Base-by-base conservation (phyloP, 2,888 invertebrate species). In the Hyposoter dolosus region DNA sequence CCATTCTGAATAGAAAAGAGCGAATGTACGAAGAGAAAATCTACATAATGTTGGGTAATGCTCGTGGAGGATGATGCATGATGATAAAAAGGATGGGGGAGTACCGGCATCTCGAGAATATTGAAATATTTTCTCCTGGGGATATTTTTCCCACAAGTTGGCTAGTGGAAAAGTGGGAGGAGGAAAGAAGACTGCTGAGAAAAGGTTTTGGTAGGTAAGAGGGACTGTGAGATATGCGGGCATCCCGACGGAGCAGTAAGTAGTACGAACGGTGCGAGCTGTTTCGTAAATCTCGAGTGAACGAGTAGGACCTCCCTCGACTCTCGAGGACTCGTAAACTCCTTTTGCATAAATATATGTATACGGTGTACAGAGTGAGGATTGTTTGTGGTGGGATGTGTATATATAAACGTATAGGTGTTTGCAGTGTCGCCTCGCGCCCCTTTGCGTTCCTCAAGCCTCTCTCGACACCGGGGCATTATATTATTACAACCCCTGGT, bases 391-490 rank as follows among this genome's bases (percentile, higher is more conserved):
- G 32, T 50, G 17, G n/a, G n/a, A n/a, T n/a, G n/a, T 50, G 32
- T 45, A 19, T 60, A 35, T 5, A 35, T 6, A 50, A n/a, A 28
- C 47, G 53, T 50, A 82, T 82, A 74, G 81, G 77, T 84, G 81
- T 77, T 81, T 77, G 35, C 77, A 43, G 47, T 78, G 71, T 66
- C 74, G 78, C 85, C 65, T 76, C 71, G 65, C 71, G 76, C 74
- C 86, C 80, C 80, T 83, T 69, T 68, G 78, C 86, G 83, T 83
- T 83, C 83, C 81, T 81, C 76, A 71, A 86, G 83, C 53, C 68
- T 63, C 63, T 79, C 83, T 86, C 86, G 83, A 83, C 81, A 83
- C 71, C 65, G 80, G 86, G 80, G 86, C 86, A 81, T 86, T 86
- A 82, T 83, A 75, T 86, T 86, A 86, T 82, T 81, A 83, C 86